phyloP scores from a whole-genome alignment of 2,888 invertebrate species.

The Neelides folsomi region DNA sequence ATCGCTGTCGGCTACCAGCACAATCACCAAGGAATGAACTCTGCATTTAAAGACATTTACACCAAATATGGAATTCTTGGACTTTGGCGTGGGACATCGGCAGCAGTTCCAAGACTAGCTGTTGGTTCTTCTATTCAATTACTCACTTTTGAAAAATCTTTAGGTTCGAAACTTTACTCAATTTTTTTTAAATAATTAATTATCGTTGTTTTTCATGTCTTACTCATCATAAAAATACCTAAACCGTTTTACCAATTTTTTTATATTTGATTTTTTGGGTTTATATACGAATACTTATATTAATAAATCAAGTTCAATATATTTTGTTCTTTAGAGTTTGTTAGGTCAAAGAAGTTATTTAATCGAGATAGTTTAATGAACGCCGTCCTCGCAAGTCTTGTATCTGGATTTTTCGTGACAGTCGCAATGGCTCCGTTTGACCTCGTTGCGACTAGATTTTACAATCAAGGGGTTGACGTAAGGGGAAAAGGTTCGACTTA shows the following conservation, averaged over 20 bases:
- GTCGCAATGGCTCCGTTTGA: slow-evolving; percentile 75
- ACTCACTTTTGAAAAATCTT: slow-evolving; percentile 54
- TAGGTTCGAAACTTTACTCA: slow-evolving; percentile 8
- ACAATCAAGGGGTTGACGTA: slow-evolving; percentile 64
- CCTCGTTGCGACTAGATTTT: slow-evolving; percentile 69
- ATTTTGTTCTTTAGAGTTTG: slow-evolving; percentile 11
- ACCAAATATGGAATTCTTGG: slow-evolving; percentile 44
- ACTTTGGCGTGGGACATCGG: slow-evolving; percentile 64
- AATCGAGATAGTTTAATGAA: slow-evolving; percentile 47
- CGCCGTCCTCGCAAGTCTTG: slow-evolving; percentile 59
- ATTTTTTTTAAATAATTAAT: no score
- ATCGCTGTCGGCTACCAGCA: slow-evolving; percentile 85
- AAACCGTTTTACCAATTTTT: no score
- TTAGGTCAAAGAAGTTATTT: slow-evolving; percentile 40
- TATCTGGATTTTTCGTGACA: slow-evolving; percentile 68
- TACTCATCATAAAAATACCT: no score
- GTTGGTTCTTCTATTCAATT: slow-evolving; percentile 73
- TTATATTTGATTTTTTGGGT: no score
- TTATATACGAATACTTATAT: background rate
- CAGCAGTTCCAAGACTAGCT: slow-evolving; percentile 58
- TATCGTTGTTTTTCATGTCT: no score
- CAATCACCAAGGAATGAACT: slow-evolving; percentile 51
- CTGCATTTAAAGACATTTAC: slow-evolving; percentile 46
- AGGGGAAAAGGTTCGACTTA: slow-evolving; percentile 40
- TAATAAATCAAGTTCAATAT: background rate